Conservation (phyloP, 2,888 invertebrate genomes). For the Caenorhabditis panamensis region DNA sequence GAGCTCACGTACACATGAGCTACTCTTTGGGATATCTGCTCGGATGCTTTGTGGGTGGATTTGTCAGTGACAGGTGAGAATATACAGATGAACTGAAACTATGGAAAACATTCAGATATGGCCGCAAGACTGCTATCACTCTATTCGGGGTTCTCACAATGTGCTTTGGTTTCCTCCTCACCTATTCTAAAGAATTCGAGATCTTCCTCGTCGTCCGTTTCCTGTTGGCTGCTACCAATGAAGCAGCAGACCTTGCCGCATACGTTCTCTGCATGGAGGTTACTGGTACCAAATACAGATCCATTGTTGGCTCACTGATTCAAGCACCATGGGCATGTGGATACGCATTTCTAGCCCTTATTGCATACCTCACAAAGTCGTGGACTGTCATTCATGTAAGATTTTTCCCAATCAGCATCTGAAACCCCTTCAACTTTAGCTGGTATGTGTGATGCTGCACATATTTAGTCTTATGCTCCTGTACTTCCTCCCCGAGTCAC, state of each 20-base stretch:
- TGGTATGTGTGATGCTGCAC: constrained; percentile 76
- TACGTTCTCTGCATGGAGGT: constrained; percentile 81
- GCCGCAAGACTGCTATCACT: constrained; percentile 79
- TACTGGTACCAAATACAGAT: constrained; percentile 81
- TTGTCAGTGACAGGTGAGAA: constrained; percentile 75
- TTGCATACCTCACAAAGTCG: constrained; percentile 78
- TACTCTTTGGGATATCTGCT: constrained; percentile 81
- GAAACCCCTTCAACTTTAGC: constrained; percentile 58
- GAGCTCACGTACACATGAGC: constrained; percentile 80
- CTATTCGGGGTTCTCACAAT: constrained; percentile 76
- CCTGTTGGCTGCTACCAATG: constrained; percentile 79
- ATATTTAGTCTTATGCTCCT: constrained; percentile 72
- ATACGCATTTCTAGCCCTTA: constrained; percentile 79
- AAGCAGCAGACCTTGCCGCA: constrained; percentile 81
- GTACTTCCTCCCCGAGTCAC: constrained; percentile 77
- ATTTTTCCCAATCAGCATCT: background rate
- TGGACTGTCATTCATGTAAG: constrained; percentile 79
- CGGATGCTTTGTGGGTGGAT: constrained; percentile 79
- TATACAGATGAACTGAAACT: too few species aligned
- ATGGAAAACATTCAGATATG: constrained; percentile 70
- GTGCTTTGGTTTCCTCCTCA: constrained; percentile 79
- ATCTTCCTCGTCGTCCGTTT: constrained; percentile 80
- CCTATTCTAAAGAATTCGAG: constrained; percentile 71
- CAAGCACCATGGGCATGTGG: constrained; percentile 81
- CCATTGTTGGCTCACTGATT: constrained; percentile 80